Base-by-base conservation (phyloP, 1,140 invertebrate genomes). In the Lanistes nyassanus region DNA sequence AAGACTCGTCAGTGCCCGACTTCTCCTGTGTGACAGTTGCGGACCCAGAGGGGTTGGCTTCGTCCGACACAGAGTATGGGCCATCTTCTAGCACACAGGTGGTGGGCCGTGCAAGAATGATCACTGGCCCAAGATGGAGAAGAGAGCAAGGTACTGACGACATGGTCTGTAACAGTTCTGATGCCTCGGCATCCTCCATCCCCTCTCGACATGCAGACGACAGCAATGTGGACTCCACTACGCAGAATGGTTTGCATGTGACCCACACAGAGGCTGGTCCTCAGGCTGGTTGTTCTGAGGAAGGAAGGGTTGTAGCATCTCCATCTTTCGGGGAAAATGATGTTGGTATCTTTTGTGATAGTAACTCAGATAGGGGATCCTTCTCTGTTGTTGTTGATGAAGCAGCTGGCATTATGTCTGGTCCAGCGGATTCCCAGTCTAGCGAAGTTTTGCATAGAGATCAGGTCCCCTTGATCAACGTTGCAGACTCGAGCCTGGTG, bases 111-210 rank as follows among this genome's bases (percentile, higher is more conserved):
- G 42, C 42, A 47, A 47, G 42, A 9, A 47, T 47, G 42, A 47
- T 0, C 9, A 47, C 42, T 47, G 42, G 19, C 42, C 34, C 34
- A 42, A 4, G 36, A n/a, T 21, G 36, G 9, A 23, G 65, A 19
- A 67, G 37, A 9, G 5, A 60, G 29, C 56, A 60, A 1, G 56
- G 56, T 11, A 36, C 31, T 31, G 70, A 72, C 21, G 55, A 58
- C 70, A 72, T 72, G 70, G 55, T 72, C 55, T 72, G 70, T 53
- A 60, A 72, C 55, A 72, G 70, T 58, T 72, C 70, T 39, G 70
- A 72, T 29, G 37, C 60, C 0, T 36, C 70, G n/a, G 53, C 51
- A 55, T 58, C 70, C 36, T n/a, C 11, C 26, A 31, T 31, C 3
- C 26, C 60, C 47, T 23, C 36, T 1, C 31, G 29, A 0, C 23